Conservation (phyloP, 2,888 invertebrate genomes). For the Polymixis flavicincta region DNA sequence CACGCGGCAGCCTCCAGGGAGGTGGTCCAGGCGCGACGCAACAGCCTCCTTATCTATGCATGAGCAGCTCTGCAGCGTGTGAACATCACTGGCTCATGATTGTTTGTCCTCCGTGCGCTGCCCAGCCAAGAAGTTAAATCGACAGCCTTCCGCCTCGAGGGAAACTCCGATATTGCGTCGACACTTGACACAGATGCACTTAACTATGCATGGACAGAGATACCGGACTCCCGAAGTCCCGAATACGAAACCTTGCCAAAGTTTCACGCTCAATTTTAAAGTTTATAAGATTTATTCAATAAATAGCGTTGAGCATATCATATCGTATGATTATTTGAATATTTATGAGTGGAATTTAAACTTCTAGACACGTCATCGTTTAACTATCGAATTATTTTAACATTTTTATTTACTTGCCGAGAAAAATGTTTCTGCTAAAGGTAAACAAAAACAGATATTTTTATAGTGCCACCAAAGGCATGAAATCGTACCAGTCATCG, state of each 20-base stretch:
- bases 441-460: conserved; percentile 32
- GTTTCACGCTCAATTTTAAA: conserved; percentile 81
- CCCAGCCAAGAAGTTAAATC: conserved; percentile 81
- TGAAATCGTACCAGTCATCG: conserved; percentile 82
- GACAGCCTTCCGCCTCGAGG: conserved; percentile 75
- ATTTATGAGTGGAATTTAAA: not conserved
- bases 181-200: conserved; percentile 87
- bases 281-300: conserved; percentile 64
- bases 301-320: not conserved
- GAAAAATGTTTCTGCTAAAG: too few relatives aligned
- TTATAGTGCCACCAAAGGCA: conserved; percentile 64
- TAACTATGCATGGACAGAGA: conserved; percentile 89
- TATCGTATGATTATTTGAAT: not conserved
- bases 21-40: conserved; percentile 72
- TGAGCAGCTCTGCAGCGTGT: conserved; percentile 73
- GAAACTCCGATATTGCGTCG: conserved; percentile 85
- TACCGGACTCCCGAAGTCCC: conserved; percentile 80
- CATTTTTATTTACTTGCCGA: not conserved
- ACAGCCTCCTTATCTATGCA: conserved; percentile 81
- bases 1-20: conserved; percentile 73
- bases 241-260: conserved; percentile 80
- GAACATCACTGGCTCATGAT: conserved; percentile 69
- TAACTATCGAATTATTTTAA: not conserved
- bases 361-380: not conserved
- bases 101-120: conserved; percentile 67